Conservation (phyloP, 2,113 vertebrate genomes). For the Lasiurus cinereus region DNA sequence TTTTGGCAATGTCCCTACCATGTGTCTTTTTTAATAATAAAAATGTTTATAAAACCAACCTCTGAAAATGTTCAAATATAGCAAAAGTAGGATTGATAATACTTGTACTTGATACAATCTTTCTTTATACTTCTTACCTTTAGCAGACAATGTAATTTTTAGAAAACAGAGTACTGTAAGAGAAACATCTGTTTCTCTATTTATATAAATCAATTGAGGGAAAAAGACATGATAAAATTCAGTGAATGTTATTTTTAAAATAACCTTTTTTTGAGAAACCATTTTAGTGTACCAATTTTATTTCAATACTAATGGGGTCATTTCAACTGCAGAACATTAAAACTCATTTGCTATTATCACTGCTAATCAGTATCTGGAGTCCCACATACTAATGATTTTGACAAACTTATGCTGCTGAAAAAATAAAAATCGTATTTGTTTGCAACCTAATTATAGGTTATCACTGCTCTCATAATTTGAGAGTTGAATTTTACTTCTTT, state of each 20-base stretch:
- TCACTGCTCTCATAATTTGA: not conserved
- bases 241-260: constrained; percentile 45
- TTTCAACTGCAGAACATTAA: constrained; percentile 52
- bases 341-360: constrained; percentile 55
- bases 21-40: constrained; percentile 71
- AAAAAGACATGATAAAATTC: constrained; percentile 37
- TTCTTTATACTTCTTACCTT: constrained; percentile 51
- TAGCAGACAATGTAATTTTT: constrained; percentile 44
- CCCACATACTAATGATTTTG: not conserved
- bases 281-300: constrained; percentile 56
- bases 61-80: constrained; percentile 57
- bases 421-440: constrained; percentile 64
- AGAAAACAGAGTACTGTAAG: not conserved
- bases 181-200: constrained; percentile 66
- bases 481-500: constrained; percentile 50
- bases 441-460: constrained; percentile 43
- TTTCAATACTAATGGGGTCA: constrained; percentile 46
- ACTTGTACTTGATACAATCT: not conserved
- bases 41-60: constrained; percentile 73
- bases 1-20: constrained; percentile 64
- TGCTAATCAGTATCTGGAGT: constrained; percentile 1
- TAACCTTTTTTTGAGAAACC: constrained; percentile 46
- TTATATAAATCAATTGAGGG: constrained; percentile 59
- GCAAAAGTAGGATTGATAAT: not conserved
- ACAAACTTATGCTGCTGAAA: constrained; percentile 63